phyloP scores from a whole-genome alignment of 2,113 vertebrate genomes.

The Ophthalmotilapia sp. region DNA sequence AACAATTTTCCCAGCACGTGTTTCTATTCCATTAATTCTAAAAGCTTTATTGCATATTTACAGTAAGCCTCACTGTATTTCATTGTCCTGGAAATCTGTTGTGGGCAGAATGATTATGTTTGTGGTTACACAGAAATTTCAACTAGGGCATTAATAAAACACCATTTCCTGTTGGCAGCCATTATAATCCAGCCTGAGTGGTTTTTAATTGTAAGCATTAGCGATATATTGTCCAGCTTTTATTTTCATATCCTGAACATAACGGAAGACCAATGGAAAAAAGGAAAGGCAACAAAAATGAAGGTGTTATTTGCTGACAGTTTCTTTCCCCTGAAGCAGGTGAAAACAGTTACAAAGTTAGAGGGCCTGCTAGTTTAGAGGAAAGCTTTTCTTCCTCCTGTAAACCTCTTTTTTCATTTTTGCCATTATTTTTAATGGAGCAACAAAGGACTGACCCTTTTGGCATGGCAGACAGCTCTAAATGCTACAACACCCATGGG shows the following conservation, averaged over 20 bases:
- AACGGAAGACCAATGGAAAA: background rate
- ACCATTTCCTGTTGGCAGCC: constrained; percentile 21
- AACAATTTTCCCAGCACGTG: background rate
- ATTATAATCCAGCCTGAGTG: background rate
- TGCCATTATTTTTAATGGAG: background rate
- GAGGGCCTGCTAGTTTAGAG: background rate
- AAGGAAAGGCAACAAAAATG: background rate
- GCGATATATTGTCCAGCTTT: background rate
- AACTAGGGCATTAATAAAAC: constrained; percentile 31
- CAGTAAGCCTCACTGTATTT: background rate
- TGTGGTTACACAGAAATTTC: background rate
- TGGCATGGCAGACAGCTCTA: background rate
- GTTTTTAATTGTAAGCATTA: constrained; percentile 27
- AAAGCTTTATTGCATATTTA: background rate
- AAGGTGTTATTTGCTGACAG: background rate
- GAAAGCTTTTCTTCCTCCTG: background rate
- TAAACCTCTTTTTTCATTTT: background rate
- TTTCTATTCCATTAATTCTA: background rate
- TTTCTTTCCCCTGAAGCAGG: background rate
- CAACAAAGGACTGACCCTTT: background rate
- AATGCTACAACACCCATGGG: background rate
- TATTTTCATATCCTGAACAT: background rate
- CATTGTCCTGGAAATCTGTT: background rate
- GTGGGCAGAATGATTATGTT: background rate
- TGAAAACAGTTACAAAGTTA: background rate